Evolutionary conservation across 2,113 vertebrate species (phyloP).

Genomic region (Salvelinus alpinus): DNA sequence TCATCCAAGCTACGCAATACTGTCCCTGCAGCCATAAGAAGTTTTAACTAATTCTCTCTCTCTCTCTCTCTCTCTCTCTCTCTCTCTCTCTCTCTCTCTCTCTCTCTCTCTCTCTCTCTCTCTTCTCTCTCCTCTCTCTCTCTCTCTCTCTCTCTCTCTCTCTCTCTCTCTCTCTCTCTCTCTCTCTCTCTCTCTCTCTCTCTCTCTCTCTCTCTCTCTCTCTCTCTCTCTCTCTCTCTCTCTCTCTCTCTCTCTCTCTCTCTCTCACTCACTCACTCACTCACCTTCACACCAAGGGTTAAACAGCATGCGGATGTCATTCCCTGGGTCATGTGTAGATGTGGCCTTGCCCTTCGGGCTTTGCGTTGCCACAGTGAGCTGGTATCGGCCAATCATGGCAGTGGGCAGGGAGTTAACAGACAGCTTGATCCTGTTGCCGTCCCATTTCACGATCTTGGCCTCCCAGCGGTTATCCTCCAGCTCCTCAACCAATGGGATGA

Average conservation of each 20-base stretch:
- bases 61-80: background rate
- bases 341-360: slow-evolving; percentile 59
- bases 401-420: slow-evolving; percentile 73
- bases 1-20: no score
- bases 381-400: slow-evolving; percentile 81
- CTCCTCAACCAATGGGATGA: slow-evolving; percentile 77
- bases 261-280: background rate
- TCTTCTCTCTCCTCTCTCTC: background rate
- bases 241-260: background rate
- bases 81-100: background rate
- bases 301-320: slow-evolving; percentile 84
- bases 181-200: no score
- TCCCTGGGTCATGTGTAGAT: slow-evolving; percentile 63
- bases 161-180: background rate
- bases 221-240: background rate
- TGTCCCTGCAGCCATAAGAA: no score
- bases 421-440: slow-evolving; percentile 64
- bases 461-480: slow-evolving; percentile 79
- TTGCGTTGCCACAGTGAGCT: slow-evolving; percentile 71
- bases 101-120: no score
- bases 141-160: background rate
- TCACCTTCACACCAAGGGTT: slow-evolving; percentile 92
- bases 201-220: background rate
- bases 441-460: slow-evolving; percentile 75
- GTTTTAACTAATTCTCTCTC: no score